Evolutionary conservation across 2,113 vertebrate species (phyloP).

Genomic region (Numenius arquata): DNA sequence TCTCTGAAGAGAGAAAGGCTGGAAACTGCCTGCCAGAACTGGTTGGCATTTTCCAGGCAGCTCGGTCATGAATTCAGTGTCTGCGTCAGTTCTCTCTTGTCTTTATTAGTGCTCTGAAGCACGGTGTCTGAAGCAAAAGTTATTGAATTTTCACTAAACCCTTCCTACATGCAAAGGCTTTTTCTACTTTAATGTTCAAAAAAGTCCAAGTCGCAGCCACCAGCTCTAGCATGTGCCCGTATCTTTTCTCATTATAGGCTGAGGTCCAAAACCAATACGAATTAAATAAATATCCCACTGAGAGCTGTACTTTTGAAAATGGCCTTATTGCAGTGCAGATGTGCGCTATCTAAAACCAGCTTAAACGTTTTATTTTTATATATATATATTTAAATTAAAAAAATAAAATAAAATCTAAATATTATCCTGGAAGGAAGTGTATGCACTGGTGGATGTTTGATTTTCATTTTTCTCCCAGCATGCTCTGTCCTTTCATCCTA

Average conservation of each 20-base stretch:
- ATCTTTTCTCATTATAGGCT: conserved; percentile 77
- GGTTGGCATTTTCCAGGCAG: not conserved
- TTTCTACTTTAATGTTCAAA: conserved; percentile 75
- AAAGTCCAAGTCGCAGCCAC: conserved; percentile 61
- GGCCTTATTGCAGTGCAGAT: conserved; percentile 71
- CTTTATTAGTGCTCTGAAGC: conserved; percentile 71
- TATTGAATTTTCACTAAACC: conserved; percentile 79
- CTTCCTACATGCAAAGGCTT: conserved; percentile 67
- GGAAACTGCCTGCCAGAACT: not conserved
- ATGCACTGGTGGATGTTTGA: conserved; percentile 72
- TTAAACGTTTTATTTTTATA: conserved; percentile 53
- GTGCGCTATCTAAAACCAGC: conserved; percentile 71
- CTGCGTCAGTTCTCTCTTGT: conserved; percentile 56
- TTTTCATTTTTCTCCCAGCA: conserved; percentile 79
- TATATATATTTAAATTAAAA: conserved; percentile 55
- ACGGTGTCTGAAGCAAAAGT: conserved; percentile 65
- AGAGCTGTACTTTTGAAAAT: conserved; percentile 72
- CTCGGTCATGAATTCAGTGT: not conserved
- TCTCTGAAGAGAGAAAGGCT: not conserved
- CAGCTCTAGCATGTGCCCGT: conserved; percentile 37
- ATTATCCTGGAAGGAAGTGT: conserved; percentile 76
- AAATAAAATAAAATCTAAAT: conserved; percentile 71
- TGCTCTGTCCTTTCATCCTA: conserved; percentile 72
- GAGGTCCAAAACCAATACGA: conserved; percentile 76
- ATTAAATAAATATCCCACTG: conserved; percentile 80